Percentiles rank a stretch among this genome's conserved stretches.
Evolutionary conservation across 2,888 invertebrate species (phyloP).

Genomic region (Nomada fucata): DNA sequence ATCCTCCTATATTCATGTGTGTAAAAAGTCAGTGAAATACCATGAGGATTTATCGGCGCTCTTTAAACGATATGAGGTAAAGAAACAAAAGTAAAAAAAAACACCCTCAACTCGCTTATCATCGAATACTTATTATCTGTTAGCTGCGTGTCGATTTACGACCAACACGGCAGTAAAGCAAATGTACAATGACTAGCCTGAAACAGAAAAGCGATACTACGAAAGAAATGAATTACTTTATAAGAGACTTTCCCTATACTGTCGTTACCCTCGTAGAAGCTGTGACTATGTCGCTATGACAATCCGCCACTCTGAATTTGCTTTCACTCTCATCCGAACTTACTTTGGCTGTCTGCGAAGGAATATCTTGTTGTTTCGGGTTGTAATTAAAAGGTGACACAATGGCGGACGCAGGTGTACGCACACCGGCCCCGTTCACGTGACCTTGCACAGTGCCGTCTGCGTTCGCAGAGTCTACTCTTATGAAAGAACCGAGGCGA

Average conservation of each 20-base stretch:
- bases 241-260: conserved; percentile 70
- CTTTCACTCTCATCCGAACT: conserved; percentile 59
- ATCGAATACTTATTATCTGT: conserved; percentile 20
- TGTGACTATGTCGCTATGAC: conserved; percentile 77
- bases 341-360: conserved; percentile 60
- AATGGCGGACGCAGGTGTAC: conserved; percentile 82
- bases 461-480: conserved; percentile 81
- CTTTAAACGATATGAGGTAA: conserved; percentile 38
- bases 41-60: conserved; percentile 33
- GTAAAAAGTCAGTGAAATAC: conserved; percentile 35
- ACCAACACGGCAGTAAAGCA: conserved; percentile 41
- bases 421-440: conserved; percentile 50
- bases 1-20: conserved; percentile 13
- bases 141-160: conserved; percentile 9
- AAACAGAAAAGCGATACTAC: conserved; percentile 65
- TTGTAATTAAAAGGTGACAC: conserved; percentile 85
- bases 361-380: conserved; percentile 76
- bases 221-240: conserved; percentile 38
- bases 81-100: conserved; percentile 10
- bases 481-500: conserved; percentile 85
- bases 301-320: conserved; percentile 72
- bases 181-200: conserved; percentile 76
- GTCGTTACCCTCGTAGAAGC: conserved; percentile 80
- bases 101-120: conserved; percentile 45
- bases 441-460: conserved; percentile 56